Evolutionary conservation across 2,797 vertebrate genomes (phyloP), one percentile per base, ranked within the genome.

Genomic region (Poecile montanus): DNA sequence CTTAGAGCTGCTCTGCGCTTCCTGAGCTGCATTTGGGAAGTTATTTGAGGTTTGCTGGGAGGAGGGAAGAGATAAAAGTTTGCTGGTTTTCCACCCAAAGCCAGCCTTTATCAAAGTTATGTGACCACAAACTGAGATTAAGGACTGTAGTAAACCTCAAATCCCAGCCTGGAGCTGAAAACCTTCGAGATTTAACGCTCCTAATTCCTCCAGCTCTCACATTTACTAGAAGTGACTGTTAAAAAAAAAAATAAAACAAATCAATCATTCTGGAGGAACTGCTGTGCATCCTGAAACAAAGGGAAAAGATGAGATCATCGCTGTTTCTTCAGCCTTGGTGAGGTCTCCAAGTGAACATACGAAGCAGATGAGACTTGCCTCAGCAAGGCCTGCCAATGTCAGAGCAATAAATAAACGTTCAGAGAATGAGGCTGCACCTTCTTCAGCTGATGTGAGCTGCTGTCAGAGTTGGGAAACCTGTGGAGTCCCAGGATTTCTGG

Each of bases 221-320:
- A 53, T 56, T 83, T 66, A 78, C 45, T 54, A 93, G n/a, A 61
- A 89, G 58, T n/a, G 66, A 81, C 82, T 71, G 48, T 44, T 51
- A 12, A 45, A 81, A 86, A 86, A 82, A 81, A 87, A 73, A 15
- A 26, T 11, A 36, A 45, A 76, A 50, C 11, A 63, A 77, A 88
- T 73, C 85, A 91, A 91, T 91, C 88, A 87, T 82, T 63, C 63
- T 78, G 80, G 65, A 94, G 87, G 85, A 96, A 90, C 91, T 18
- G 11, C 20, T 96, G 89, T 95, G 91, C 83, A 94, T 94, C 89
- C 95, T 85, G 92, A 96, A 96, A 96, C 94, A 96, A 96, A 96
- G 77, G 91, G 76, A 81, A 90, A 84, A 60, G 85, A 76, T 96
- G 96, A 97, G 95, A 90, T 96, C 96, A 97, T 90, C 14, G 22